A percentile compares a stretch with the other conserved stretches of the same genome.
Evolutionary conservation across 2,797 vertebrate genomes (phyloP).

Genomic region (Ctenopoma multispine): DNA sequence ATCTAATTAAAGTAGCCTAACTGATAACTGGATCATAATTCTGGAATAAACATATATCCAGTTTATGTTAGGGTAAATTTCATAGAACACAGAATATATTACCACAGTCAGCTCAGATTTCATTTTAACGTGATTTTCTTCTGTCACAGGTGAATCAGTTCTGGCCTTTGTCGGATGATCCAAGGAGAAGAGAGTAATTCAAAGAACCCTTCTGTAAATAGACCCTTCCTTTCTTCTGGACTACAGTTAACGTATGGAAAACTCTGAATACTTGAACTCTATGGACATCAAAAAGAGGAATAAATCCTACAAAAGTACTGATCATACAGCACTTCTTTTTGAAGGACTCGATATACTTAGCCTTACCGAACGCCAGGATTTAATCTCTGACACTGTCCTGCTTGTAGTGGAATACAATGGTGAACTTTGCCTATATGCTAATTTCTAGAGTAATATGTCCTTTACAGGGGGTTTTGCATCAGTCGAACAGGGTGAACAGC

Average conservation of each 20-base stretch:
- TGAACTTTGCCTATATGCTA: conserved; percentile 63
- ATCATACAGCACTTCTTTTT: conserved; percentile 29
- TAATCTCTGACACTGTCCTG: conserved; percentile 67
- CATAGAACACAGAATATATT: neutral
- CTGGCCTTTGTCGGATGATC: conserved; percentile 15
- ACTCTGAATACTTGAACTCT: conserved; percentile 57
- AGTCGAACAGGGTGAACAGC: conserved; percentile 23
- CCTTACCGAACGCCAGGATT: conserved; percentile 65
- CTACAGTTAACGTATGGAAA: conserved; percentile 54
- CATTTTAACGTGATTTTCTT: conserved; percentile 25
- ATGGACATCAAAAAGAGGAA: conserved; percentile 46
- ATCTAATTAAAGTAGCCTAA: too few species aligned
- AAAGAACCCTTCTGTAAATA: conserved; percentile 78
- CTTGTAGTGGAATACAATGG: conserved; percentile 73
- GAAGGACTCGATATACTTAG: conserved; percentile 57
- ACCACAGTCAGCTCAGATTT: conserved; percentile 16
- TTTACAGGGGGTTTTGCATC: conserved; percentile 32
- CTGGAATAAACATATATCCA: too few species aligned
- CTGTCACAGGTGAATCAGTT: conserved; percentile 57
- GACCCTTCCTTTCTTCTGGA: conserved; percentile 69
- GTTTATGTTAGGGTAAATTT: neutral
- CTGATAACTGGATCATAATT: too few species aligned
- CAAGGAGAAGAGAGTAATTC: conserved; percentile 43
- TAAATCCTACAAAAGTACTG: conserved; percentile 29
- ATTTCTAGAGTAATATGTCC: conserved; percentile 60